These are phyloP conservation scores for Astyanax mexicanus DNA, from an alignment of 2,797 vertebrate species.

Conservation along the genomic window DNA sequence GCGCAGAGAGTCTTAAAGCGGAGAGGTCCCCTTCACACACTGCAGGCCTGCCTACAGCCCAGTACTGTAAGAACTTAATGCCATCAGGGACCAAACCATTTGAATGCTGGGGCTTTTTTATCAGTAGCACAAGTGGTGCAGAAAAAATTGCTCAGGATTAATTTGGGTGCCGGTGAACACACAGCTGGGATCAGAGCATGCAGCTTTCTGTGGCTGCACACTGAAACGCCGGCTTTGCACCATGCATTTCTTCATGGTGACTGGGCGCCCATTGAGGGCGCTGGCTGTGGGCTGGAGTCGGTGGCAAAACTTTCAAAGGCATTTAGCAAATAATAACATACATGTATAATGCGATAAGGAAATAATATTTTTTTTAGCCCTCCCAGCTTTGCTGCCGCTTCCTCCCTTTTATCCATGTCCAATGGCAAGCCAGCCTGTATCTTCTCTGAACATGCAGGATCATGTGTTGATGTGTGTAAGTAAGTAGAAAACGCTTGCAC, in stretches of 20 bases:
- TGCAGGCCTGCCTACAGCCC: slow-evolving; percentile 73
- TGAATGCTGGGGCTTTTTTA: slow-evolving; percentile 75
- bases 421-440: slow-evolving; percentile 57
- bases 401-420: slow-evolving; percentile 62
- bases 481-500: slow-evolving; percentile 38
- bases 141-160: slow-evolving; percentile 80
- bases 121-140: slow-evolving; percentile 79
- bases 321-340: slow-evolving; percentile 76
- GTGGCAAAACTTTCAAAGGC: slow-evolving; percentile 74
- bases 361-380: slow-evolving; percentile 68
- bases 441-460: slow-evolving; percentile 62
- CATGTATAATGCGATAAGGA: slow-evolving; percentile 76
- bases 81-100: slow-evolving; percentile 74
- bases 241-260: slow-evolving; percentile 71
- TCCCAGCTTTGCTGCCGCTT: slow-evolving; percentile 50
- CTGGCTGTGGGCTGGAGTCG: slow-evolving; percentile 58
- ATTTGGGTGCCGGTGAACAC: slow-evolving; percentile 74
- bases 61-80: slow-evolving; percentile 77
- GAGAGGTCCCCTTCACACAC: slow-evolving; percentile 57
- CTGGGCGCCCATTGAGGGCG: slow-evolving; percentile 59
- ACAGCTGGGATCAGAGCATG: slow-evolving; percentile 75
- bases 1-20: slow-evolving; percentile 53
- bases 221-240: slow-evolving; percentile 66
- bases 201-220: slow-evolving; percentile 69
- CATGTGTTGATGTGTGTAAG: slow-evolving; percentile 45